phyloP scores from a whole-genome alignment of 30 jellyfish, hydroid and myxozoan species.

The Hydractinia symbiolongicarpus region DNA sequence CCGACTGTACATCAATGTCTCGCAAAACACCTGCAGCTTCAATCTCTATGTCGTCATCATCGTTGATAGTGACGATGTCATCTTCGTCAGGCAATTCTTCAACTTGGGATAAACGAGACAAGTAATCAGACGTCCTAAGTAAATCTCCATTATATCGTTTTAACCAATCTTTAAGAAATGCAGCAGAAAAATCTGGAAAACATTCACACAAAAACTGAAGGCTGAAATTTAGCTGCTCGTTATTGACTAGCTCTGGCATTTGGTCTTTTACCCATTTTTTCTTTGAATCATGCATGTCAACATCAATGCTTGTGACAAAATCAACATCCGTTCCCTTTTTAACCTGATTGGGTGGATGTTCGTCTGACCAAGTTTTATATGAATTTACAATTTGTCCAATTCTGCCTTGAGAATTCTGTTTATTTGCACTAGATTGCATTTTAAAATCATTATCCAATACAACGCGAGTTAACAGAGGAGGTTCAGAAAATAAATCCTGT shows the following conservation, averaged over 20 bases:
- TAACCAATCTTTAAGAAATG: not conserved
- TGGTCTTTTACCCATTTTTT: too few species aligned
- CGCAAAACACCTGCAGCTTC: not conserved
- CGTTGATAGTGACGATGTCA: not conserved
- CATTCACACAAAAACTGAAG: slow-evolving; percentile 45
- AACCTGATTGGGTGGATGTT: not conserved
- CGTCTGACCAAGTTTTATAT: slow-evolving; percentile 9
- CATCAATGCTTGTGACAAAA: too few species aligned
- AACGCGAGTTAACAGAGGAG: not conserved
- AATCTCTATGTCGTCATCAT: not conserved
- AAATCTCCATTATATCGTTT: slow-evolving; percentile 39
- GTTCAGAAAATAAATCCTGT: not conserved
- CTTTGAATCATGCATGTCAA: too few species aligned
- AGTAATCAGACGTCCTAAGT: slow-evolving; percentile 28
- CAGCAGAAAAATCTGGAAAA: slow-evolving; percentile 32
- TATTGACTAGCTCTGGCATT: not conserved
- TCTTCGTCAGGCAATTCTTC: not conserved
- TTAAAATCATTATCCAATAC: not conserved
- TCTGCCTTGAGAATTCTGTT: not conserved
- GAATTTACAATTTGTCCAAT: slow-evolving; percentile 15
- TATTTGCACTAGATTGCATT: not conserved
- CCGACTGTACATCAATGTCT: not conserved
- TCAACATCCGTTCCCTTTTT: too few species aligned
- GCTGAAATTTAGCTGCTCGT: slow-evolving; percentile 10
- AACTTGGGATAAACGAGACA: slow-evolving; percentile 16